A percentile compares a stretch with the other conserved stretches of the same genome.
Conservation (phyloP, 35 echinoderm and acorn worm species). For the Anneissia japonica region DNA sequence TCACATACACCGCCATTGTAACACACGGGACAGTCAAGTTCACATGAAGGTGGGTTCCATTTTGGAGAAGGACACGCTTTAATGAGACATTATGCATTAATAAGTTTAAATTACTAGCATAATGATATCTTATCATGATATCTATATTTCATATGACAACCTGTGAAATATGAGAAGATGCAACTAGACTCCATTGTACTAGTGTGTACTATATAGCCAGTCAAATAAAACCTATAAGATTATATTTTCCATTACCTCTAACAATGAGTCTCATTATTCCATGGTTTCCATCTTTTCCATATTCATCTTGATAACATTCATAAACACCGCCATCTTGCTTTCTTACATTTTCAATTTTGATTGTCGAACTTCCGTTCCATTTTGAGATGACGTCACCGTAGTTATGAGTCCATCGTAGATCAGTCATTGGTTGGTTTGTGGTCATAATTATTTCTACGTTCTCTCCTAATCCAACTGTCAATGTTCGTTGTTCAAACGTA, state of each 20-base stretch:
- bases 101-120: too few relatives aligned
- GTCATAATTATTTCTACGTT: neutral
- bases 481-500: neutral
- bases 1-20: conserved; percentile 58
- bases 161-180: too few relatives aligned
- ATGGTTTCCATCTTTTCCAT: neutral
- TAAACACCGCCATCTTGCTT: conserved; percentile 51
- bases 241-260: too few relatives aligned
- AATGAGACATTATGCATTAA: too few relatives aligned
- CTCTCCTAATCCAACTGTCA: neutral
- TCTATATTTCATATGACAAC: too few relatives aligned
- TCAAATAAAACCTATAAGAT: too few relatives aligned
- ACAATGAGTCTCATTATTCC: conserved; percentile 51
- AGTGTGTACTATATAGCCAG: too few relatives aligned
- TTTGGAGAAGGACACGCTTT: conserved; percentile 30
- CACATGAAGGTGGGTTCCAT: conserved; percentile 36
- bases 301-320: conserved; percentile 35
- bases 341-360: conserved; percentile 7
- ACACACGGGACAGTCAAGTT: conserved; percentile 35
- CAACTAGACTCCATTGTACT: too few relatives aligned
- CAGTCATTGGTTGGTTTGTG: neutral
- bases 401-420: conserved; percentile 42
- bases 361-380: conserved; percentile 13
- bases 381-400: neutral
- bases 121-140: too few relatives aligned